These are phyloP conservation scores for Rhabdomys dilectus DNA, from an alignment of 2,113 vertebrate genomes.

Conservation along the genomic window DNA sequence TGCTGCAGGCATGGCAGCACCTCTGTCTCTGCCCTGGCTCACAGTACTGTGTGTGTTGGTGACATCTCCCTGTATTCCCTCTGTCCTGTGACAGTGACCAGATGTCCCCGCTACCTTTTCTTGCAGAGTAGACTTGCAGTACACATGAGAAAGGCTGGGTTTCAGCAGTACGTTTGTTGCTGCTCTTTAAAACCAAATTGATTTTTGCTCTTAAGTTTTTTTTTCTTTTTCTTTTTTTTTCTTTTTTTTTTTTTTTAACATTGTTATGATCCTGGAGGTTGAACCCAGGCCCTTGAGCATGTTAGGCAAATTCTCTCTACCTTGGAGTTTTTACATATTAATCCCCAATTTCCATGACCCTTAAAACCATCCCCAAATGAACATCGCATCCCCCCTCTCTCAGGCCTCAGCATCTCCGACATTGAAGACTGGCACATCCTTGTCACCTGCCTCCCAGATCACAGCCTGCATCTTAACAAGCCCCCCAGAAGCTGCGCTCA, in stretches of 20 bases:
- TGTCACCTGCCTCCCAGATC: background rate
- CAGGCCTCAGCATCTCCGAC: background rate
- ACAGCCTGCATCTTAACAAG: background rate
- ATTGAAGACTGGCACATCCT: accelerated
- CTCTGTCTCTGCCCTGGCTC: background rate
- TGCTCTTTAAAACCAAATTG: background rate
- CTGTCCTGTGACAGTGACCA: background rate
- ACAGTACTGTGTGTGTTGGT: background rate
- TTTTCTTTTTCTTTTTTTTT: background rate
- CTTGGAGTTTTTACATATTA: background rate
- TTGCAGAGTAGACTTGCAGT: background rate
- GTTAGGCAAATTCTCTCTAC: background rate
- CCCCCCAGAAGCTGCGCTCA: background rate
- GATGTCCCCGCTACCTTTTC: background rate
- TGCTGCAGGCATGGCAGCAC: background rate
- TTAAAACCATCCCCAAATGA: background rate
- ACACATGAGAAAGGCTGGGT: background rate
- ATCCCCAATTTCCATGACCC: background rate
- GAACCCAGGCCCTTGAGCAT: background rate
- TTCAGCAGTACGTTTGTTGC: background rate
- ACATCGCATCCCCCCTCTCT: background rate
- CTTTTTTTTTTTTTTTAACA: background rate
- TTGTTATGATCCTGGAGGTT: background rate
- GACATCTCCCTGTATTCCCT: background rate
- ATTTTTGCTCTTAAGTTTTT: background rate